Conservation (phyloP, 2,113 vertebrate genomes). For the Planiliza haematocheilus region DNA sequence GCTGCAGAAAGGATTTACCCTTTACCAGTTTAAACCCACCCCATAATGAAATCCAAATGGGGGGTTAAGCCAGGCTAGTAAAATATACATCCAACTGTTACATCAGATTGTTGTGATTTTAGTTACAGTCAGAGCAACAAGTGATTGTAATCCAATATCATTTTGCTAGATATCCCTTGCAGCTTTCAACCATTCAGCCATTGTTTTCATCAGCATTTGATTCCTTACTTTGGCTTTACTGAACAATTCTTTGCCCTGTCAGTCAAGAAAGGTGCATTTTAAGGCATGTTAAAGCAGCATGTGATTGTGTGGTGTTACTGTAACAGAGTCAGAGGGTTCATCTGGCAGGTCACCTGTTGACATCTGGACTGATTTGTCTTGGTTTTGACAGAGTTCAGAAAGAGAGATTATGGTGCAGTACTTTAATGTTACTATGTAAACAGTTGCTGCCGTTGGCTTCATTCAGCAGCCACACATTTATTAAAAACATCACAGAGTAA, state of each 20-base stretch:
- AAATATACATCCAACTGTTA: too few species aligned
- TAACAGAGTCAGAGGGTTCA: constrained; percentile 18
- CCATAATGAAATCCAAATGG: too few species aligned
- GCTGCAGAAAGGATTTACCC: too few species aligned
- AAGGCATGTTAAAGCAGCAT: background rate
- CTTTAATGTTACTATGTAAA: constrained; percentile 24
- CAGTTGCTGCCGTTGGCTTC: background rate
- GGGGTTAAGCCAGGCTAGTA: too few species aligned
- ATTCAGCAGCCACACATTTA: background rate
- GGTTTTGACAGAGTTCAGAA: constrained; percentile 1
- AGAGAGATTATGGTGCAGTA: background rate
- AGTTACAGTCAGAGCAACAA: too few species aligned
- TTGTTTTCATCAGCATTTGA: background rate
- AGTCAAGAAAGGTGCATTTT: background rate
- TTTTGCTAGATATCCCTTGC: too few species aligned
- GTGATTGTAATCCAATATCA: too few species aligned
- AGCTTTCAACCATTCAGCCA: too few species aligned
- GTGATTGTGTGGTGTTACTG: background rate
- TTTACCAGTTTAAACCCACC: too few species aligned
- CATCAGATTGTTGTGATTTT: too few species aligned
- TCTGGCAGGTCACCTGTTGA: constrained; percentile 42
- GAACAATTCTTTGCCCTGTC: too few species aligned
- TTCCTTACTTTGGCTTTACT: background rate
- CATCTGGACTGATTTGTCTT: constrained; percentile 63
- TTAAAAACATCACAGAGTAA: too few species aligned